Evolutionary conservation across 2,113 vertebrate genomes (phyloP), one percentile per base, ranked within the genome.

Genomic region (Boleophthalmus pectinirostris): DNA sequence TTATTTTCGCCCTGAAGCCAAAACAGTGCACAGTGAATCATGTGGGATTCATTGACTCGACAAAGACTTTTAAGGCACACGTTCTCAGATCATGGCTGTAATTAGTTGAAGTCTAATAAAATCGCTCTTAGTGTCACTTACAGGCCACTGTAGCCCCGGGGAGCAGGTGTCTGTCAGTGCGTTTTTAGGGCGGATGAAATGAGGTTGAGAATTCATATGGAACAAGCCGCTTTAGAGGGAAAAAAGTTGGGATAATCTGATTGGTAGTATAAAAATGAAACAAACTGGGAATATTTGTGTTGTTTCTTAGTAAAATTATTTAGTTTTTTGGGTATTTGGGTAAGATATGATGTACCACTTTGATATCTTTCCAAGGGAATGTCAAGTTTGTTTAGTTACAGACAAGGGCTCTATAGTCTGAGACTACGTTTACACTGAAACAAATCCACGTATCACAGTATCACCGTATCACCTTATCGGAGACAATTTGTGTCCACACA

Each of bases 1-100:
- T 81, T 70, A 61, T 60, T 72, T 72, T 51, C 64, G 58, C 66
- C 70, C 75, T 51, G 33, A 49, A 72, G 72, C 79, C 54, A 76
- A 66, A 79, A 49, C 25, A 24, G 29, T 29, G 10, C 57, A 23
- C 20, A 23, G 61, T 74, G 45, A 21, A 74, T 77, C 69, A 68
- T 45, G 23, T 5, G 56, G 68, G 68, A 81, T 67, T 60, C 43
- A 46, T 53, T 60, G 51, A 75, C 46, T 82, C 51, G 70, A 66
- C 69, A 67, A 78, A 76, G 35, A 43, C 45, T 35, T 69, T 69
- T 68, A 16, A 21, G 29, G 21, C 5, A 66, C 73, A 74, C 20
- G 43, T 82, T 47, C 67, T 33, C 68, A 49, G 49, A 54, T 63
- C 33, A 72, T 0, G 46, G 69, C 69, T 47, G 64, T 78, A 77